Percentiles rank a stretch among this genome's conserved stretches.
Evolutionary conservation across 2,797 vertebrate genomes (phyloP).

Genomic region (Rallus crepitans): DNA sequence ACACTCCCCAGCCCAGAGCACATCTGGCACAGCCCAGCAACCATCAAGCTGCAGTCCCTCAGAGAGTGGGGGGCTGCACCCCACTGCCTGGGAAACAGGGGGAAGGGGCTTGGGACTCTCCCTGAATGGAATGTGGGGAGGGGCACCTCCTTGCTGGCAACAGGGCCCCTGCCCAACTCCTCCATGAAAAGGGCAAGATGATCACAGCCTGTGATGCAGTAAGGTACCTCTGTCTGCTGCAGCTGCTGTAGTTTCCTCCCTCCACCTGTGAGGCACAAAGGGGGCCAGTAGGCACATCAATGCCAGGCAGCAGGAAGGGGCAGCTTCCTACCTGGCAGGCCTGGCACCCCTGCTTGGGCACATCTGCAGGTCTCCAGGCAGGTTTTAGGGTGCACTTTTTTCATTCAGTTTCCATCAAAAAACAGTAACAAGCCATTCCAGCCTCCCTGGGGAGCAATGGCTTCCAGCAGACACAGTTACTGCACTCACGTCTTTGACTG

Average conservation of each 20-base stretch:
- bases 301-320: neutral
- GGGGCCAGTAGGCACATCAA: neutral
- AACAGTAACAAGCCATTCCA: neutral
- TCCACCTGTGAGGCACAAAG: rapidly evolving
- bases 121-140: neutral
- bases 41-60: neutral
- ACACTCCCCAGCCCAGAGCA: too few relatives aligned
- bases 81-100: neutral
- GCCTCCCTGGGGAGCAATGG: neutral
- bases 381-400: neutral
- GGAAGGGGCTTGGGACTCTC: neutral
- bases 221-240: rapidly evolving
- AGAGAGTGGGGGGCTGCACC: neutral
- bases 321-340: neutral
- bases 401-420: neutral
- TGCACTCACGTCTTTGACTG: neutral
- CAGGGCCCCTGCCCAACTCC: neutral
- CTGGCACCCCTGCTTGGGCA: neutral
- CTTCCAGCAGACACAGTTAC: neutral
- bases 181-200: neutral
- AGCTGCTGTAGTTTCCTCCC: neutral
- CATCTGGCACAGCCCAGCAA: neutral
- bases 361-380: neutral
- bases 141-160: neutral
- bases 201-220: neutral